A percentile compares a stretch with the other conserved stretches of the same genome.
Conservation (phyloP, 2,797 vertebrate species). For the Gastrophryne carolinensis region DNA sequence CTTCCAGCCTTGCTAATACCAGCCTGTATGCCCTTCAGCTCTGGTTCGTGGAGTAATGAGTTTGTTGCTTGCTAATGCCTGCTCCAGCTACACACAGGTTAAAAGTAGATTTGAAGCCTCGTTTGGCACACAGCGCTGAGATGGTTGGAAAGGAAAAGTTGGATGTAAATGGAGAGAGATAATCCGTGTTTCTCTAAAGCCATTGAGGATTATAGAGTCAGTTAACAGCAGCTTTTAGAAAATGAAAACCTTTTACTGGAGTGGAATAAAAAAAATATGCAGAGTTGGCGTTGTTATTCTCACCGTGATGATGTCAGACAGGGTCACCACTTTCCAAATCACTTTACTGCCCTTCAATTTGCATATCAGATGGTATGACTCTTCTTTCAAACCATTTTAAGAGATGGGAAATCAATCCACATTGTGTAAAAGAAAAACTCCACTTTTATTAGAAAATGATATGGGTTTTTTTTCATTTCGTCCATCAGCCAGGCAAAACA, state of each 20-base stretch:
- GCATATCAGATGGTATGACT: too few species aligned
- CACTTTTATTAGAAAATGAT: too few species aligned
- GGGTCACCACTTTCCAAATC: conserved; percentile 7
- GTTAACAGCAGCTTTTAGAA: conserved; percentile 46
- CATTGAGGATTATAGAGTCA: conserved; percentile 38
- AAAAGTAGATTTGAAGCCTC: not conserved
- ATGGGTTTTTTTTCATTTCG: too few species aligned
- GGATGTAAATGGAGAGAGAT: conserved; percentile 49
- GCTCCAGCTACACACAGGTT: conserved; percentile 1
- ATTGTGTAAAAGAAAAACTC: too few species aligned
- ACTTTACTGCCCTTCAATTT: not conserved
- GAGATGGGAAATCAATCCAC: too few species aligned
- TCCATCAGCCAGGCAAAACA: too few species aligned
- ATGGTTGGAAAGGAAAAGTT: conserved; percentile 25
- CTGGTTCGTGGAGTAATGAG: too few species aligned
- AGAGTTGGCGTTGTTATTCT: conserved; percentile 14
- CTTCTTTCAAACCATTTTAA: too few species aligned
- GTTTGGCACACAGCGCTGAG: conserved; percentile 12
- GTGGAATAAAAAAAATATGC: conserved; percentile 32
- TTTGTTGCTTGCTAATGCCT: too few species aligned
- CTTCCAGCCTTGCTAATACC: too few species aligned
- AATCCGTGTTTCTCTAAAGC: conserved; percentile 49
- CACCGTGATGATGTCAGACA: conserved; percentile 24
- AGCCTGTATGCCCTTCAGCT: too few species aligned
- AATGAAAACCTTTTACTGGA: conserved; percentile 49